Conservation (phyloP, 1,140 invertebrate species). For the Drosophila kepulauana region DNA sequence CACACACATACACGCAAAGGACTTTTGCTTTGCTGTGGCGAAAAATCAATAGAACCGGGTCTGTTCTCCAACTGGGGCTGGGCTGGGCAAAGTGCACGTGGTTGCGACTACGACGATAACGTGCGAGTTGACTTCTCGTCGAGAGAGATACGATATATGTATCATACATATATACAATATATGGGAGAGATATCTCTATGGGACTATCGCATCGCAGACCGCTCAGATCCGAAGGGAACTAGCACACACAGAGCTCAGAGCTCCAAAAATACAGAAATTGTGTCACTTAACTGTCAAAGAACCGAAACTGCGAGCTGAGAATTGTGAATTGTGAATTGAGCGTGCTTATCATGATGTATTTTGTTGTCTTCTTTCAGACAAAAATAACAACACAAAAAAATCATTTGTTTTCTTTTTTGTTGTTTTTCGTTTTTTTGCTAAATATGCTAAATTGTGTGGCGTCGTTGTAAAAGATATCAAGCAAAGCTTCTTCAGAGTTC, state of each 20-base stretch:
- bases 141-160: not conserved
- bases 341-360: conserved; percentile 34
- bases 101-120: conserved; percentile 2
- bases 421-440: conserved; percentile 31
- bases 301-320: conserved; percentile 1
- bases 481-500: conserved; percentile 25
- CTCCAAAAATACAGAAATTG: conserved; percentile 52
- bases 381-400: conserved; percentile 1
- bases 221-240: conserved; percentile 8
- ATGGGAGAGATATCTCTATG: not conserved
- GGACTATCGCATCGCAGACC: not conserved
- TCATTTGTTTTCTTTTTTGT: conserved; percentile 5
- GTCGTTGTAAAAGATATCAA: conserved; percentile 29
- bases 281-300: conserved; percentile 75
- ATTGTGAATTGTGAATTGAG: conserved; percentile 19
- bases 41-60: conserved; percentile 76
- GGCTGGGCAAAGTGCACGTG: conserved; percentile 37
- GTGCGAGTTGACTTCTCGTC: not conserved
- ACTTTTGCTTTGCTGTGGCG: conserved; percentile 35
- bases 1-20: conserved; percentile 8
- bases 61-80: conserved; percentile 5
- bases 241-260: conserved; percentile 1
- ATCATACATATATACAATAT: no score
- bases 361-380: conserved; percentile 4
- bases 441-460: conserved; percentile 75